Percentiles rank a stretch among this genome's conserved stretches.
Evolutionary conservation across 2,888 invertebrate species (phyloP).

Genomic region (Gonocerus acuteangulatus): DNA sequence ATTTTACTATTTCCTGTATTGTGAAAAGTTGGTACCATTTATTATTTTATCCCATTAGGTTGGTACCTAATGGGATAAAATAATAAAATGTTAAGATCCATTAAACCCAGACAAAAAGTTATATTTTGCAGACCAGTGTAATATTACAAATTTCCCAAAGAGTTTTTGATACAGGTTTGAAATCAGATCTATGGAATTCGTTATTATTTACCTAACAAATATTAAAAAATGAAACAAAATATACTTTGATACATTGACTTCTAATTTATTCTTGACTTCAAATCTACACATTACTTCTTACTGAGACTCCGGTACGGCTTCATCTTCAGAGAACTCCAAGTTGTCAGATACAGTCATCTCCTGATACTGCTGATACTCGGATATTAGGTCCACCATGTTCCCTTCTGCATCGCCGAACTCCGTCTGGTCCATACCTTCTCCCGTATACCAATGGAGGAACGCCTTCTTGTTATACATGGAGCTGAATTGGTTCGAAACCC

Average conservation of each 20-base stretch:
- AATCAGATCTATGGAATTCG: too few species aligned
- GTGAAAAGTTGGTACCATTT: too few species aligned
- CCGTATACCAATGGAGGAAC: constrained; percentile 83
- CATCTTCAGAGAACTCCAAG: constrained; percentile 1
- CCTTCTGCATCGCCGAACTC: constrained; percentile 86
- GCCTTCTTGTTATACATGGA: constrained; percentile 79
- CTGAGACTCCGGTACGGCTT: constrained; percentile 1
- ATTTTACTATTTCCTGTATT: too few species aligned
- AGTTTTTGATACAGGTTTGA: too few species aligned
- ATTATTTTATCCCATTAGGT: too few species aligned
- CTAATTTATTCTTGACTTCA: not conserved
- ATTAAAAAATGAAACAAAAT: too few species aligned
- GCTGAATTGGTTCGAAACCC: constrained; percentile 74
- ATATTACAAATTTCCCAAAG: too few species aligned
- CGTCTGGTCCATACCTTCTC: constrained; percentile 86
- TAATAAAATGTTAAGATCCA: too few species aligned
- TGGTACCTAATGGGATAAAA: too few species aligned
- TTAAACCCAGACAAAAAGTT: too few species aligned
- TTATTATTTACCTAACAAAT: too few species aligned
- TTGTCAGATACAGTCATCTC: constrained; percentile 41
- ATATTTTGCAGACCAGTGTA: too few species aligned
- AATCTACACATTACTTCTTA: not conserved
- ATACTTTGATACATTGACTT: not conserved
- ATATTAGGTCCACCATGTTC: constrained; percentile 90
- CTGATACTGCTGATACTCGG: constrained; percentile 91